phyloP scores from a whole-genome alignment of 2,888 invertebrate species.

The Morpho achilles region DNA sequence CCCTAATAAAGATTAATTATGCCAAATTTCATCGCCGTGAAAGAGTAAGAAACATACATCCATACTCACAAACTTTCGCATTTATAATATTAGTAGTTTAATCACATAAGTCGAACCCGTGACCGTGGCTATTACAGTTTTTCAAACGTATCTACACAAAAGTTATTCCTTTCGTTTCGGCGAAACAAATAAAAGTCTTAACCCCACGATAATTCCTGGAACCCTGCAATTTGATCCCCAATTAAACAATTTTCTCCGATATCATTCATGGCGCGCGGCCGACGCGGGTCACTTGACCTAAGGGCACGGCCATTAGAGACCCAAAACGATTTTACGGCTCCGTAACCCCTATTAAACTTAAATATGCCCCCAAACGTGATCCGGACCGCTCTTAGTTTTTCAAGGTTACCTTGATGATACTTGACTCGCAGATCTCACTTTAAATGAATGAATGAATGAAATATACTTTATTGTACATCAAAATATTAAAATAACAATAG shows the following conservation, averaged over 20 bases:
- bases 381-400: slow-evolving; percentile 8
- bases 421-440: too few species aligned
- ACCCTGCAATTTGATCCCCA: slow-evolving; percentile 67
- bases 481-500: too few species aligned
- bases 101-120: too few species aligned
- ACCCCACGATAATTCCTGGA: slow-evolving; percentile 46
- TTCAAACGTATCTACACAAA: neutral
- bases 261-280: slow-evolving; percentile 64
- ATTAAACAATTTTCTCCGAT: slow-evolving; percentile 76
- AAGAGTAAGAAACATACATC: too few species aligned
- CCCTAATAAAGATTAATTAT: too few species aligned
- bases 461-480: too few species aligned
- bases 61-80: too few species aligned
- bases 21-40: too few species aligned
- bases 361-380: slow-evolving; percentile 71
- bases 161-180: slow-evolving; percentile 21
- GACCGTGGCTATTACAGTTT: too few species aligned
- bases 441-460: too few species aligned
- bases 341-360: slow-evolving; percentile 73
- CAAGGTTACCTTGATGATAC: slow-evolving; percentile 3
- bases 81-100: too few species aligned
- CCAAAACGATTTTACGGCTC: slow-evolving; percentile 55
- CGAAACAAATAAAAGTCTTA: slow-evolving; percentile 39
- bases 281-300: slow-evolving; percentile 63
- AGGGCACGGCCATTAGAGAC: slow-evolving; percentile 64